Conservation (phyloP, 2,797 vertebrate species). For the Acrossocheilus fasciatus region DNA sequence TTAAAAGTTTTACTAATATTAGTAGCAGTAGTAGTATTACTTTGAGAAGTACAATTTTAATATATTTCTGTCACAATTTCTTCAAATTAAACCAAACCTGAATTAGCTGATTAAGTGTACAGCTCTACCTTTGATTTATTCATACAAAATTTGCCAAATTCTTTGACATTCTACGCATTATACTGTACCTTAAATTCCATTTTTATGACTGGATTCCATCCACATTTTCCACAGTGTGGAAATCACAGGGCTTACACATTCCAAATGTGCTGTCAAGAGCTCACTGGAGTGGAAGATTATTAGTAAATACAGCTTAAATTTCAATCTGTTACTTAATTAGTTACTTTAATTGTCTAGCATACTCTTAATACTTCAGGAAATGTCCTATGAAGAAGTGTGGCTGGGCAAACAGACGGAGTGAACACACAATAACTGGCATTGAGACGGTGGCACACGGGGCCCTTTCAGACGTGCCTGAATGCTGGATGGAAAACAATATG, state of each 20-base stretch:
- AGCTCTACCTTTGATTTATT: conserved; percentile 2
- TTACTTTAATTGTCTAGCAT: not conserved
- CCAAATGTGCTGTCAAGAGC: not conserved
- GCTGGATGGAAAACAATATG: conserved; percentile 36
- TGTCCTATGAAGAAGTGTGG: not conserved
- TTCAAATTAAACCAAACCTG: not conserved
- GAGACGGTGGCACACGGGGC: not conserved
- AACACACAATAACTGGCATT: conserved; percentile 30
- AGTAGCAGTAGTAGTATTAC: not conserved
- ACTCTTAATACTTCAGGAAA: conserved; percentile 1
- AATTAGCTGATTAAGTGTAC: not conserved
- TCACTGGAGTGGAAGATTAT: not conserved
- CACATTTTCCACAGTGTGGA: not conserved
- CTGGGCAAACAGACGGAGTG: not conserved
- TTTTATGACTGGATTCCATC: not conserved
- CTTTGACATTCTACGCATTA: not conserved
- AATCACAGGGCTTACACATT: not conserved
- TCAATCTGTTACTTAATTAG: conserved; percentile 5
- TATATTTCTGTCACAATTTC: not conserved
- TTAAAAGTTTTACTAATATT: too few relatives aligned
- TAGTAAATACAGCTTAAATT: not conserved
- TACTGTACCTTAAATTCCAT: not conserved
- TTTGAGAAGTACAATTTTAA: not conserved
- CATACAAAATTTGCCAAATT: not conserved
- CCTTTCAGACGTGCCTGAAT: conserved; percentile 15